Conservation (phyloP, 2,888 invertebrate genomes). For the Pycnomerus fuliginosus region DNA sequence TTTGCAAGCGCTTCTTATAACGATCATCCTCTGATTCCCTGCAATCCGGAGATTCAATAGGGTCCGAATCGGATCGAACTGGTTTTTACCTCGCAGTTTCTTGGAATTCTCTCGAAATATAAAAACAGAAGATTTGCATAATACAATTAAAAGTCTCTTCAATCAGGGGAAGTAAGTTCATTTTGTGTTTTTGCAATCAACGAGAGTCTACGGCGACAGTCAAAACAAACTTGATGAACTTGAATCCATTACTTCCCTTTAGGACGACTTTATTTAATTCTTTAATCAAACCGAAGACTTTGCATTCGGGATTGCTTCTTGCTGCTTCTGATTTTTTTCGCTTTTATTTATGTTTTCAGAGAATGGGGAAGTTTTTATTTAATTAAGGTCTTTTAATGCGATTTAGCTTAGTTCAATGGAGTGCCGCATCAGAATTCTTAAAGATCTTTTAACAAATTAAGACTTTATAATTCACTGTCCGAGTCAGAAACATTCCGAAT, state of each 20-base stretch:
- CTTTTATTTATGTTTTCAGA: too few relatives aligned
- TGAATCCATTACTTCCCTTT: constrained; percentile 31
- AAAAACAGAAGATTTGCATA: constrained; percentile 46
- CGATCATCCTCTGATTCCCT: constrained; percentile 45
- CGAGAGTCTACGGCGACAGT: constrained; percentile 38
- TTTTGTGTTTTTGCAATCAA: constrained; percentile 52
- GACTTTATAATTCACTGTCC: too few relatives aligned
- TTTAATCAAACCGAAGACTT: constrained; percentile 31
- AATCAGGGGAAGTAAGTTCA: constrained; percentile 48
- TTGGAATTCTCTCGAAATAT: too few relatives aligned
- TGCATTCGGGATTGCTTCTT: constrained; percentile 19
- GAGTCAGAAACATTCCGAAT: too few relatives aligned
- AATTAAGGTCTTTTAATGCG: constrained; percentile 37
- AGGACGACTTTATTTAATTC: constrained; percentile 29
- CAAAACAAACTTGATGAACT: constrained; percentile 46
- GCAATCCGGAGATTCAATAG: constrained; percentile 40
- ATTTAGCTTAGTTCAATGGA: constrained; percentile 39
- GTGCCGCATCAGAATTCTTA: constrained; percentile 36
- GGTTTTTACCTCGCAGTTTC: too few relatives aligned
- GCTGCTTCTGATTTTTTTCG: too few relatives aligned
- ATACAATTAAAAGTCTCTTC: constrained; percentile 52
- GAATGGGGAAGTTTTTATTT: constrained; percentile 41
- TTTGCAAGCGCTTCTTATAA: constrained; percentile 52
- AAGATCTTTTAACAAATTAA: constrained; percentile 22
- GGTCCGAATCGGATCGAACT: too few relatives aligned